Conservation (phyloP, 2,113 vertebrate genomes). For the Ceyx melanurus region DNA sequence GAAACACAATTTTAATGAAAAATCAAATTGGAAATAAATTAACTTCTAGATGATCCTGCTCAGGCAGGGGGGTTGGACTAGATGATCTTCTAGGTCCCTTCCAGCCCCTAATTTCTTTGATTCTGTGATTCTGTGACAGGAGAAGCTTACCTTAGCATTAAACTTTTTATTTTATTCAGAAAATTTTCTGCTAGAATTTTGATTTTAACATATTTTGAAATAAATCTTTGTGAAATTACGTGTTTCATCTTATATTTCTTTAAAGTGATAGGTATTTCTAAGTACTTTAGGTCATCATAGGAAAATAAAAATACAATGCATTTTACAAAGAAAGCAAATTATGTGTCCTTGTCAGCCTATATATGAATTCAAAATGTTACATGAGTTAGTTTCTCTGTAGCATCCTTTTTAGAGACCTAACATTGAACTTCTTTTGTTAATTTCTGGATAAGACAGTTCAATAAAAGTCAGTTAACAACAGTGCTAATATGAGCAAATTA, state of each 20-base stretch:
- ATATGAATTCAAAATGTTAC: neutral
- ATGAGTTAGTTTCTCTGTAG: neutral
- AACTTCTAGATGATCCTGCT: neutral
- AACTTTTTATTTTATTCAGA: neutral
- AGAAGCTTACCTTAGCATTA: neutral
- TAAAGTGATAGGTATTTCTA: neutral
- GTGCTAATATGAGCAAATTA: neutral
- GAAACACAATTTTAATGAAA: conserved; percentile 3
- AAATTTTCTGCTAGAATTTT: neutral
- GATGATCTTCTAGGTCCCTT: too few relatives aligned
- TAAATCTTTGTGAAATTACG: neutral
- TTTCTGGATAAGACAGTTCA: neutral
- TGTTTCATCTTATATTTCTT: neutral
- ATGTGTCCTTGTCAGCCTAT: neutral
- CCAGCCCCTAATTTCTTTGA: too few relatives aligned
- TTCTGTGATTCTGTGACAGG: too few relatives aligned
- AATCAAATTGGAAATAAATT: conserved; percentile 7
- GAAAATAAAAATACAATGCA: neutral
- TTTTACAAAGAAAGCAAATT: neutral
- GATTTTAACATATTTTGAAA: neutral
- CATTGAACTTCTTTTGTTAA: neutral
- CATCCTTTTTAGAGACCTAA: neutral
- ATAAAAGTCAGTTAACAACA: neutral
- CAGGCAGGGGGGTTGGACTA: too few relatives aligned
- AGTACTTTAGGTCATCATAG: neutral